phyloP scores from a whole-genome alignment of 2,113 vertebrate genomes.

The Procavia capensis region DNA sequence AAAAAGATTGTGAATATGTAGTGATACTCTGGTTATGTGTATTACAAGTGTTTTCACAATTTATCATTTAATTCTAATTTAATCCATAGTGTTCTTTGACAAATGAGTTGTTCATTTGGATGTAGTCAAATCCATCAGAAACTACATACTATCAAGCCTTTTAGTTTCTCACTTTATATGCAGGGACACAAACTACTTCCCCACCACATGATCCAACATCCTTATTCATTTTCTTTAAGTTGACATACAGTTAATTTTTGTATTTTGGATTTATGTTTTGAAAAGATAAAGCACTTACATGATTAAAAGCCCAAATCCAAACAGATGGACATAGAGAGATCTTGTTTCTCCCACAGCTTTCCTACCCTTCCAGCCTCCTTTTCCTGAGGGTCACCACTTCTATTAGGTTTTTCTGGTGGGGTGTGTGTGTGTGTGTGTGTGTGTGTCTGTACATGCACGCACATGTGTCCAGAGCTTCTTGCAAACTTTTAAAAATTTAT shows the following conservation, averaged over 20 bases:
- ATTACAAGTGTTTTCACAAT: background rate
- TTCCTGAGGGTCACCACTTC: background rate
- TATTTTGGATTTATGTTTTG: conserved; percentile 1
- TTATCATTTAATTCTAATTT: conserved; percentile 29
- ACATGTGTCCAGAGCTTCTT: background rate
- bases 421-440: too few relatives aligned
- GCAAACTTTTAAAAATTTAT: conserved; percentile 45
- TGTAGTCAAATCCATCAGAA: background rate
- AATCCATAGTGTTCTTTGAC: background rate
- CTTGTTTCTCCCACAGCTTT: background rate
- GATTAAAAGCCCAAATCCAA: background rate
- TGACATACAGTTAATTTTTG: background rate
- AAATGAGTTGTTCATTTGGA: background rate
- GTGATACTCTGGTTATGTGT: background rate
- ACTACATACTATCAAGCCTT: background rate
- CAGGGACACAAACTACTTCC: background rate
- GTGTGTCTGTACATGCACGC: too few relatives aligned
- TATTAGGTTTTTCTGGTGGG: background rate
- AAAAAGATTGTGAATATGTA: background rate
- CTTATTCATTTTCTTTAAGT: background rate
- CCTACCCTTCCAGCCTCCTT: too few relatives aligned
- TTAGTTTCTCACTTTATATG: background rate
- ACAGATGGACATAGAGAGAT: background rate
- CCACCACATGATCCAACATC: background rate
- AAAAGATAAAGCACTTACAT: background rate